Base-by-base conservation (phyloP, 30 jellyfish, hydroid and myxozoan genomes). In the Aurelia coerulea region DNA sequence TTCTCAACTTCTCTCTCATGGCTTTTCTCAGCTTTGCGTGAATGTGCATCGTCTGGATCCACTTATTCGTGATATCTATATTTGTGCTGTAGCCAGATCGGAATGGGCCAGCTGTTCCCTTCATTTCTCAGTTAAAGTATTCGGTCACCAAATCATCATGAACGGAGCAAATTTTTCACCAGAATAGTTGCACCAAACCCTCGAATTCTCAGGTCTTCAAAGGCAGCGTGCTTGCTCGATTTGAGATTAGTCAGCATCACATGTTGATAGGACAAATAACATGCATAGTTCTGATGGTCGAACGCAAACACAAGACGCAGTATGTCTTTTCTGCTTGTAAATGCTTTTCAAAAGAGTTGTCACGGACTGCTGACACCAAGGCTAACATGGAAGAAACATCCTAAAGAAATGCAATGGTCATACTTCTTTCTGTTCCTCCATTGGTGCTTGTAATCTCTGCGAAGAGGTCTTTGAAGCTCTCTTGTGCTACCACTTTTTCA, bases 41-140 rank as follows among this genome's bases (percentile, higher is more conserved):
- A 65, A 65, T 65, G 41, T 65, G 53, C 41, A 65, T 65, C 76
- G 51, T 65, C 76, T 65, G 41, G 76, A 65, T 65, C 76, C 76
- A 29, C 4, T 29, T 65, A 10, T 65, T 65, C 51, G 76, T 65
- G 14, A 33, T 65, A 65, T 65, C 76, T 65, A 65, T 33, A 16
- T 65, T 65, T 33, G 76, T 65, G 76, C 76, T 65, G 11, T 65
- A 17, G 50, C 76, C 76, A 65, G 76, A 65, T 65, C 76, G 7
- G 51, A 65, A 65, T 65, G 76, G 76, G 76, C 76, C 76, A 65
- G 76, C 76, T 65, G 76, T 65, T 3, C 76, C 76, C 50, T 65
- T 1, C 0, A 42, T 65, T 65, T 65, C 76, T 65, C 76, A 5
- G 51, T 65, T 65, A 65, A 65, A 65, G 51, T 65, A 15, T 58